phyloP scores from a whole-genome alignment of 2,113 vertebrate species.

The Etia nguti region DNA sequence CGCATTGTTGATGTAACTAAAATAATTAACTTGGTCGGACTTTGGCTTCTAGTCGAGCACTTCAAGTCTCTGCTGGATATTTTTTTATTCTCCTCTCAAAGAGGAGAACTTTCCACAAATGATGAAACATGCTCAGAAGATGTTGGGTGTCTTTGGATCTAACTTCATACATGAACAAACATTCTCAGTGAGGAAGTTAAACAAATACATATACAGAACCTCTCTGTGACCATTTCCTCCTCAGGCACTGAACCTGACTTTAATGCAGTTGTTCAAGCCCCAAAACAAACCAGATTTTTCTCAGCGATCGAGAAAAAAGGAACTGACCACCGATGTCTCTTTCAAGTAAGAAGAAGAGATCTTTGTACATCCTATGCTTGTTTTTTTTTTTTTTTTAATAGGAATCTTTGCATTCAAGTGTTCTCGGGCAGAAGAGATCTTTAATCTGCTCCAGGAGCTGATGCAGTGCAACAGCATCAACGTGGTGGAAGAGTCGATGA shows the following conservation, averaged over 20 bases:
- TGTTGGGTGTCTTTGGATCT: too few species aligned
- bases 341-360: not conserved
- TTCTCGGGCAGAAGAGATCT: constrained; percentile 94
- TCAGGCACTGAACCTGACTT: not conserved
- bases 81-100: not conserved
- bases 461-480: constrained; percentile 99
- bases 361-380: not conserved
- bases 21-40: not conserved
- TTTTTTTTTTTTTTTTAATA: constrained; percentile 35
- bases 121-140: not conserved
- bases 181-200: not conserved
- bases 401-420: constrained; percentile 99
- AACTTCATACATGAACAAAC: too few species aligned
- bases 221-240: not conserved
- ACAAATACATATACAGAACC: not conserved
- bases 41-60: not conserved
- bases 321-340: not conserved
- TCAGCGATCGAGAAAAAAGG: not conserved
- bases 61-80: not conserved
- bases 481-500: constrained; percentile 90
- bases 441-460: constrained; percentile 95
- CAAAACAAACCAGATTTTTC: not conserved
- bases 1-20: not conserved
- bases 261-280: not conserved
- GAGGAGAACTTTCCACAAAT: not conserved